Evolutionary conservation across 2,888 invertebrate genomes (phyloP), one percentile per base, ranked within the genome.

Genomic region (Trichacis sp.): DNA sequence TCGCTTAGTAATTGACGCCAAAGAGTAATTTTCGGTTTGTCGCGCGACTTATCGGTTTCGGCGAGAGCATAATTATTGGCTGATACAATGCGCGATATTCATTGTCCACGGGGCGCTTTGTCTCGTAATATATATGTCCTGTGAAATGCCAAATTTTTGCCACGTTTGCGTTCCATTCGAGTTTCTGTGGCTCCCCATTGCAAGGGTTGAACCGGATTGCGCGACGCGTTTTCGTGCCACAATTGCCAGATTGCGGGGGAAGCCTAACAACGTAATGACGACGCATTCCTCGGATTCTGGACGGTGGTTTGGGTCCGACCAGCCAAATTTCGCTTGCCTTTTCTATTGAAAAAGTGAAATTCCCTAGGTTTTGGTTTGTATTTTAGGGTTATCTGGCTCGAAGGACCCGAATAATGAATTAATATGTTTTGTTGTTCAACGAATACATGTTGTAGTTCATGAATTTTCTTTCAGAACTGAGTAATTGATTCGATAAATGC

Each of bases 11-110:
- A 70, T 71, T 70, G 78, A 78, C 74, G 71, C 72, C 70, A 70
- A 72, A 75, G 77, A 76, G 76, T 75, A 77, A 77, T 79, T 79
- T 78, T 73, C 14, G 71, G 60, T 69, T 71, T 45, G 58, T 55
- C 56, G 59, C 45, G 56, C 8, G 54, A 58, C 63, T 57, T 63
- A 63, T 60, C 60, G 53, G 18, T 46, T 46, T 49, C 36, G 57
- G 40, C 42, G 24, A 18, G 50, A 42, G 30, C 38, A 55, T 53
- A 55, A 53, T 30, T 59, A 17, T 58, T 17, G 43, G 45, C 59
- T 51, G 57, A 53, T 46, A 50, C 54, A 47, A 53, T 53, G 53
- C 57, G 46, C 51, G 29, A 47, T 52, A 66, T 58, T 51, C 51
- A 58, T 66, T 55, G 52, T 47, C 51, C 5, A 38, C 51, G 62